A percentile compares a stretch with the other conserved stretches of the same genome.
phyloP scores from a whole-genome alignment of 2,888 invertebrate species.

The Unio delphinus region DNA sequence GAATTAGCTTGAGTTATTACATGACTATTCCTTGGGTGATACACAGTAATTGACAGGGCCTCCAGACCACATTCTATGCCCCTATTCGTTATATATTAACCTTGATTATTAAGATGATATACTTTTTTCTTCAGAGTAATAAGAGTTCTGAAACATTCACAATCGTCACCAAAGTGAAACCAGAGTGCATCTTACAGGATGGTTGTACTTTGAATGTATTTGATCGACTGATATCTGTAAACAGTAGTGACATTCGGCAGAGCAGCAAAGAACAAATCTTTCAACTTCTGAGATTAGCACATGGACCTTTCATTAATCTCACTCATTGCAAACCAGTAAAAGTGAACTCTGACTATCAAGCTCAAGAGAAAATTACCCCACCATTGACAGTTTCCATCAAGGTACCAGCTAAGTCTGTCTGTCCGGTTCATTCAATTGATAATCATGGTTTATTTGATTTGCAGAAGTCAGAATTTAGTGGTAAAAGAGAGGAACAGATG shows the following conservation, averaged over 20 bases:
- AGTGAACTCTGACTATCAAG: not conserved
- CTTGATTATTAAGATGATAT: too few species aligned
- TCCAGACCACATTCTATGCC: too few species aligned
- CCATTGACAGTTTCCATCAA: not conserved
- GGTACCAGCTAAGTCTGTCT: not conserved
- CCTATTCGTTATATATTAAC: too few species aligned
- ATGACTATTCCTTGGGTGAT: too few species aligned
- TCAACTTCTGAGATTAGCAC: conserved; percentile 7
- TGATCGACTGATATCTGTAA: conserved; percentile 22
- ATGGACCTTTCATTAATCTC: not conserved
- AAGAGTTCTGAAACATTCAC: conserved; percentile 10
- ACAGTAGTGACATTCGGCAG: conserved; percentile 8
- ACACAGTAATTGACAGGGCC: too few species aligned
- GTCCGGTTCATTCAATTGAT: too few species aligned
- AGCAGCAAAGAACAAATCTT: conserved; percentile 7
- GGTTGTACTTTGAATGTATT: conserved; percentile 7
- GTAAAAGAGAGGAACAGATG: too few species aligned
- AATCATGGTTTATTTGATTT: too few species aligned
- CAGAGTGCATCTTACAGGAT: conserved; percentile 7
- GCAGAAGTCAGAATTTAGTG: too few species aligned
- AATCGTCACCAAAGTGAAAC: conserved; percentile 17
- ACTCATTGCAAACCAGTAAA: too few species aligned
- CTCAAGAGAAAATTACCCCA: not conserved
- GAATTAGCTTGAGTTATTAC: too few species aligned
- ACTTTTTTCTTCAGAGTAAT: not conserved